phyloP scores from a whole-genome alignment of 2,113 vertebrate species.

The Stercorarius parasiticus region DNA sequence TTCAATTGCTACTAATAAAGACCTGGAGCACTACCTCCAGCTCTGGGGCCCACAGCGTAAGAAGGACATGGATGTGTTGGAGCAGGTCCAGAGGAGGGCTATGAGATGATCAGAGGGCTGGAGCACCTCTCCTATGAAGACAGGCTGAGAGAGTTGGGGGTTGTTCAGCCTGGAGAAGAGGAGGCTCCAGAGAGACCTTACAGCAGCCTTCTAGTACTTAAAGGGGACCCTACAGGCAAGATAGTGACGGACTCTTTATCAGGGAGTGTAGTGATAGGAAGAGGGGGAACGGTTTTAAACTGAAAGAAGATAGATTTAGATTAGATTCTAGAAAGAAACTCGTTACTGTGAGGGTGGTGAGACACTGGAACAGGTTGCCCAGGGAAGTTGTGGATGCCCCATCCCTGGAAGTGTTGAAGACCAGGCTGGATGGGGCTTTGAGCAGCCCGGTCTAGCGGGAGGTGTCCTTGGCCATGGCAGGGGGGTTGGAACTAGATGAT shows the following conservation, averaged over 20 bases:
- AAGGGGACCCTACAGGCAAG: background rate
- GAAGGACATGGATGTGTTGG: background rate
- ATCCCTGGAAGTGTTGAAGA: background rate
- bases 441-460: background rate
- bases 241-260: background rate
- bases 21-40: background rate
- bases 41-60: background rate
- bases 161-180: background rate
- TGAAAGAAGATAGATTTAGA: background rate
- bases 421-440: background rate
- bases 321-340: background rate
- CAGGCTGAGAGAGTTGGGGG: background rate
- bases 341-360: background rate
- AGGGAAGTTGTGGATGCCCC: background rate
- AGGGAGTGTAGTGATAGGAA: background rate
- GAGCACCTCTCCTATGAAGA: background rate
- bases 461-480: background rate
- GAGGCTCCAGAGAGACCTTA: background rate
- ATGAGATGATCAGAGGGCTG: background rate
- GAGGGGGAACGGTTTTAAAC: background rate
- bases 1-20: background rate
- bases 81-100: background rate
- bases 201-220: background rate
- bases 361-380: background rate
- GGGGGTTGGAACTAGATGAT: background rate